Evolutionary conservation across 2,888 invertebrate genomes (phyloP).

Genomic region (Phaedon cochleariae): DNA sequence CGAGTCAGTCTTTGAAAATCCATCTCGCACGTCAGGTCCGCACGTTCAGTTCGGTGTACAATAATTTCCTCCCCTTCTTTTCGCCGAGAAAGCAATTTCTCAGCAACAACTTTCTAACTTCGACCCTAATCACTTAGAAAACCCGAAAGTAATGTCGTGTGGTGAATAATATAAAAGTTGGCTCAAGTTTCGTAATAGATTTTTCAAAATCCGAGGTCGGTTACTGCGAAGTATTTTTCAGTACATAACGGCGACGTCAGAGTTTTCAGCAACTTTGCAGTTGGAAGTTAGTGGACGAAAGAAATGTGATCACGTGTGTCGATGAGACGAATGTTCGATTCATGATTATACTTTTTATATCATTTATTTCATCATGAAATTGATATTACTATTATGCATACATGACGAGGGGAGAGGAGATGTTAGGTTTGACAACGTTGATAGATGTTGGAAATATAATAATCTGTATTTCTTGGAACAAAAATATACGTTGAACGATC

Average conservation of each 20-base stretch:
- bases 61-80: slow-evolving; percentile 14
- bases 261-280: neutral
- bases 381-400: no score
- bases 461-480: no score
- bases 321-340: neutral
- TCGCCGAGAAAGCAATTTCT: slow-evolving; percentile 14
- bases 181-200: slow-evolving; percentile 18
- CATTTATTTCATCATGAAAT: no score
- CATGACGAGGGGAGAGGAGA: no score
- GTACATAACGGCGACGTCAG: neutral
- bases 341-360: no score
- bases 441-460: no score
- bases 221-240: slow-evolving; percentile 12
- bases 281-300: neutral
- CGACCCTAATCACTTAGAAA: slow-evolving; percentile 28
- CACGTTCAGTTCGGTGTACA: neutral
- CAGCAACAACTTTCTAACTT: slow-evolving; percentile 21
- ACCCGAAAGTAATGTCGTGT: slow-evolving; percentile 26
- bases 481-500: no score
- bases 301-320: neutral
- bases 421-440: no score
- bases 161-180: slow-evolving; percentile 23
- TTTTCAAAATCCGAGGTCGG: slow-evolving; percentile 7
- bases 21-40: neutral
- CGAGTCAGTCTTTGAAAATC: neutral